These are phyloP conservation scores for Indri indri DNA, from an alignment of 2,113 vertebrate genomes.

Conservation along the genomic window DNA sequence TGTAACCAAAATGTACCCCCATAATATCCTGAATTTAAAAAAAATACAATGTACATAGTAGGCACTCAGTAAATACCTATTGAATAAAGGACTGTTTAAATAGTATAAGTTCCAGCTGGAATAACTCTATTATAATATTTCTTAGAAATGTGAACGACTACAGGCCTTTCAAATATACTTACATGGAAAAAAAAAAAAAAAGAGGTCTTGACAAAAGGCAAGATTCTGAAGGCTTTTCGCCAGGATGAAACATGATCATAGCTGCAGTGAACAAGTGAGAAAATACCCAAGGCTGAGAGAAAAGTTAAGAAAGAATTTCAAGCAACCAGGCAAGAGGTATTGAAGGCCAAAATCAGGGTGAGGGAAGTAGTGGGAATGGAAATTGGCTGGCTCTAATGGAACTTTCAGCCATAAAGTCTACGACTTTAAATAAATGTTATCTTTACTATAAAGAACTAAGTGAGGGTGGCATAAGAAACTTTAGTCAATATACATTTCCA, in stretches of 20 bases:
- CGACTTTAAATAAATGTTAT: conserved; percentile 47
- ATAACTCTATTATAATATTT: neutral
- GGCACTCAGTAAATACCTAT: neutral
- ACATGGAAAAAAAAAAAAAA: neutral
- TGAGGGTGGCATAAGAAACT: conserved; percentile 14
- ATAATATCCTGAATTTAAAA: no score
- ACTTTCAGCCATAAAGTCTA: neutral
- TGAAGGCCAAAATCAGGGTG: neutral
- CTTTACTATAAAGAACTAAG: conserved; percentile 30
- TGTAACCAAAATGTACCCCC: no score
- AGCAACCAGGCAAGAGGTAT: neutral
- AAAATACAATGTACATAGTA: neutral
- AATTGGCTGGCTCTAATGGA: neutral
- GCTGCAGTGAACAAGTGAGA: neutral
- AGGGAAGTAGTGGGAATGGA: neutral
- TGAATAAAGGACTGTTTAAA: neutral
- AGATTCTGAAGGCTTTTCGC: neutral
- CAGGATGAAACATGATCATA: neutral
- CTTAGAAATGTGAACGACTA: neutral
- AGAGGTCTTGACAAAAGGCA: neutral
- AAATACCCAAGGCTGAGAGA: neutral
- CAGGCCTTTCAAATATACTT: neutral
- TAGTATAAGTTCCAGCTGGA: neutral
- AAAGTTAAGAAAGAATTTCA: neutral
- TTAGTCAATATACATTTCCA: conserved; percentile 39